These are phyloP conservation scores for Eurytoma adleriae DNA, from an alignment of 2,888 invertebrate genomes.

Conservation along the genomic window DNA sequence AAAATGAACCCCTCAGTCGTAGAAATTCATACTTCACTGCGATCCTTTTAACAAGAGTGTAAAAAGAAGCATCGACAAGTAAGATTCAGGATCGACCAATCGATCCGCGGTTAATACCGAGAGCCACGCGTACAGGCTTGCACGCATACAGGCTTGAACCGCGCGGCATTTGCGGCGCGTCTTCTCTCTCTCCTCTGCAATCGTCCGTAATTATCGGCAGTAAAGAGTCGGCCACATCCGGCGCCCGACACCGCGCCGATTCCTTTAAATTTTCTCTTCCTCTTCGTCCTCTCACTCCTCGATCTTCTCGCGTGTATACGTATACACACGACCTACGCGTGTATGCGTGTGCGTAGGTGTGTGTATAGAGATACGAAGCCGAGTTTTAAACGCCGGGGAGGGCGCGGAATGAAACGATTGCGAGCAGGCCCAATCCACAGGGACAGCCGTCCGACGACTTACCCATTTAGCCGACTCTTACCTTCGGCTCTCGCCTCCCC, in stretches of 20 bases:
- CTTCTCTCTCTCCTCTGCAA: constrained; percentile 67
- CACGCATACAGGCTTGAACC: constrained; percentile 28
- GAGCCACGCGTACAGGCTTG: too few relatives aligned
- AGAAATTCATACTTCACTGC: too few relatives aligned
- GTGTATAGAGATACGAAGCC: too few relatives aligned
- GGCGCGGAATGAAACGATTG: constrained; percentile 52
- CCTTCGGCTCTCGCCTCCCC: constrained; percentile 7
- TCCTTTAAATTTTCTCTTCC: constrained; percentile 3
- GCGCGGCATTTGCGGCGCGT: constrained; percentile 66
- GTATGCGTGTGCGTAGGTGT: too few relatives aligned
- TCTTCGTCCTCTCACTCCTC: constrained; percentile 33
- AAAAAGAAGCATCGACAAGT: too few relatives aligned
- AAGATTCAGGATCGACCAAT: too few relatives aligned
- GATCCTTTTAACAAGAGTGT: too few relatives aligned
- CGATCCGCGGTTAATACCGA: too few relatives aligned
- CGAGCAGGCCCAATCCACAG: constrained; percentile 10
- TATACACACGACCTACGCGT: too few relatives aligned
- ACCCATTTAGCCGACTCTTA: constrained; percentile 18
- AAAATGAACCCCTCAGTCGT: too few relatives aligned
- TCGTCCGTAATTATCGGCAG: constrained; percentile 70
- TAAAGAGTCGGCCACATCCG: constrained; percentile 75
- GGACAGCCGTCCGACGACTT: constrained; percentile 19
- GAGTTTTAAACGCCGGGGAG: not conserved
- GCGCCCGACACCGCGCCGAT: constrained; percentile 57
- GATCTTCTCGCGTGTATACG: too few relatives aligned